These are phyloP conservation scores for Gerris lacustris DNA, from an alignment of 2,888 invertebrate species.

Conservation along the genomic window DNA sequence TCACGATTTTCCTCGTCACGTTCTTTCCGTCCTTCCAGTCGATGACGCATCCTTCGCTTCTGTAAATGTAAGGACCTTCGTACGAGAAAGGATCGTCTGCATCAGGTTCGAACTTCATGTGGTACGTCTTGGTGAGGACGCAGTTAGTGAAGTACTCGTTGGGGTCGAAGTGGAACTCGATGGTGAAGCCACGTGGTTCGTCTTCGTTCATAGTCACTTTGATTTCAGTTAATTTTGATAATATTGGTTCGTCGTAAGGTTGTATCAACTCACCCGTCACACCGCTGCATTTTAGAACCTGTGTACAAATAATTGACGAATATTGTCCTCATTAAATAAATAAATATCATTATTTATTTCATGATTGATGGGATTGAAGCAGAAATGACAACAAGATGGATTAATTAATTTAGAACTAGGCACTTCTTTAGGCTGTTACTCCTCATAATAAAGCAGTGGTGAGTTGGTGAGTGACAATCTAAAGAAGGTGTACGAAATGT, in stretches of 20 bases:
- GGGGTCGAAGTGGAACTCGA: constrained; percentile 84
- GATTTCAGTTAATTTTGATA: constrained; percentile 71
- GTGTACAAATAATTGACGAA: constrained; percentile 43
- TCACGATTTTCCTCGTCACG: constrained; percentile 88
- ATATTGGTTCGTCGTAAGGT: constrained; percentile 78
- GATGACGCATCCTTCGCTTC: constrained; percentile 82
- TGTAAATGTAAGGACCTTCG: constrained; percentile 89
- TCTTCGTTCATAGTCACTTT: constrained; percentile 46
- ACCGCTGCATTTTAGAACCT: constrained; percentile 67
- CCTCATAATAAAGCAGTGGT: too few species aligned
- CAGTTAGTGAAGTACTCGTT: constrained; percentile 84
- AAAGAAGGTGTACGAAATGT: too few species aligned
- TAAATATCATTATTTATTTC: too few species aligned
- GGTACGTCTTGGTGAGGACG: constrained; percentile 80
- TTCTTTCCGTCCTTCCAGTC: constrained; percentile 97
- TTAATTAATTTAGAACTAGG: too few species aligned
- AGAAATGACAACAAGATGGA: too few species aligned
- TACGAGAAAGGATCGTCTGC: constrained; percentile 76
- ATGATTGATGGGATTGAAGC: too few species aligned
- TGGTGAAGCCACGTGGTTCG: constrained; percentile 59
- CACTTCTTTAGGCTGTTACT: too few species aligned
- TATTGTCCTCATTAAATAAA: too few species aligned
- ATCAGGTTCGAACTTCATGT: constrained; percentile 78
- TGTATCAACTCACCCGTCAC: constrained; percentile 79
- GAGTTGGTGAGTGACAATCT: too few species aligned